Evolutionary conservation across 2,888 invertebrate genomes (phyloP), one percentile per base, ranked within the genome.

Genomic region (Phengaris alcon): DNA sequence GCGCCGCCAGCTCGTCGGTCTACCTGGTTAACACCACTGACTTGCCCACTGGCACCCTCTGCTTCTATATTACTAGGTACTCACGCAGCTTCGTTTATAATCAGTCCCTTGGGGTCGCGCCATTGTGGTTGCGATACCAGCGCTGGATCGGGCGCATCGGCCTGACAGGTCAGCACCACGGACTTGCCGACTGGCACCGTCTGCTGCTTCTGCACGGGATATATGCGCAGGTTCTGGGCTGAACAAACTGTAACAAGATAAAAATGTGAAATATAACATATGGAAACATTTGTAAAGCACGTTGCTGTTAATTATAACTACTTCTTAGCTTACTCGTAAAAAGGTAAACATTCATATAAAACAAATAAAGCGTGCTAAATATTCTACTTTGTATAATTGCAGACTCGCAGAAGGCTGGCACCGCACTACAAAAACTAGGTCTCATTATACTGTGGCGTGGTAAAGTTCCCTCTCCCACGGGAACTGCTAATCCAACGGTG

Each of bases 71-170:
- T 55, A 55, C 7, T 9, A 59, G n/a, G 22, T 95, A 95, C 95
- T 95, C 89, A 96, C 96, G 94, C 93, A 80, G 94, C 95, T 79
- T 94, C 94, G 81, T 95, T 95, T 83, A 97, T 97, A 76, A 95
- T 94, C 79, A 94, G 94, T 83, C 96, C 95, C 78, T 94, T 93
- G 70, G 96, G 95, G 86, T 97, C 97, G 80, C 95, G 94, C 98
- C 98, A 98, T 84, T 96, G 95, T 69, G 97, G 94, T 83, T 97
- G 95, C 52, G 95, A 94, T 75, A 97, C 95, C 59, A 97, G 92
- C 8, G 91, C 90, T 3, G 95, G 93, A 82, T 97, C 95, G 0
- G 95, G 94, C 2, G 96, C 96, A 74, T 94, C 95, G 6, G 97
- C 96, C 81, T 95, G 95, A 86, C 97, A 98, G 6, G 97, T 97